Evolutionary conservation across 2,797 vertebrate species (phyloP).

Genomic region (Lepus townsendii): DNA sequence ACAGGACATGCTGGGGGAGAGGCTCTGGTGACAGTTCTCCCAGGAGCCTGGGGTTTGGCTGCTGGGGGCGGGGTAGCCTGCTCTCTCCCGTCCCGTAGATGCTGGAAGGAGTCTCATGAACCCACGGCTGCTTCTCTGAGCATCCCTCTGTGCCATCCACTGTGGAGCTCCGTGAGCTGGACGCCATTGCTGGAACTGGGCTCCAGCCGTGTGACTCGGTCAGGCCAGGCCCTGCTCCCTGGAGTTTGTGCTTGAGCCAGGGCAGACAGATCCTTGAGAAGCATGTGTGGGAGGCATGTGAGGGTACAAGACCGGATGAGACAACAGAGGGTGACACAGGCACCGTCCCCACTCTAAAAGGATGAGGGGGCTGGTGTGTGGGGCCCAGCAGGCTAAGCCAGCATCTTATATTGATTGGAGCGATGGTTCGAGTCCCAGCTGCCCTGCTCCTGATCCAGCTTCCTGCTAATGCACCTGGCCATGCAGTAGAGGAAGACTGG

Average conservation of each 20-base stretch:
- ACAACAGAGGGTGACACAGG: neutral
- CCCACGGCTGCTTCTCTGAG: neutral
- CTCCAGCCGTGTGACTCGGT: neutral
- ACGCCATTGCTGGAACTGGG: neutral
- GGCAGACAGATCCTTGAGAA: neutral
- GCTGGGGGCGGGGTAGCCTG: neutral
- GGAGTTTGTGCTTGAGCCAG: neutral
- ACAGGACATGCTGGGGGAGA: neutral
- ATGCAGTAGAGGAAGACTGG: no score
- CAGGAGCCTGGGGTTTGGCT: conserved; percentile 30
- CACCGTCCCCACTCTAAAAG: neutral
- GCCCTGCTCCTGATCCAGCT: no score
- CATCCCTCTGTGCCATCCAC: neutral
- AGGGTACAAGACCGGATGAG: neutral
- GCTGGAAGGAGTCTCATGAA: neutral
- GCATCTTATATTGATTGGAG: no score
- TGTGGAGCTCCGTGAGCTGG: neutral
- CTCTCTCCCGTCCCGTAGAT: no score
- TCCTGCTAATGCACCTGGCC: no score
- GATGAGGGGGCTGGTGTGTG: no score
- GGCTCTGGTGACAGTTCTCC: neutral
- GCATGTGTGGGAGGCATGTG: neutral
- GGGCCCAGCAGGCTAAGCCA: no score
- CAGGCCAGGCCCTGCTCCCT: neutral
- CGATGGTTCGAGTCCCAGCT: no score